Conservation (phyloP, 2,113 vertebrate genomes). For the Menidia beryllina region DNA sequence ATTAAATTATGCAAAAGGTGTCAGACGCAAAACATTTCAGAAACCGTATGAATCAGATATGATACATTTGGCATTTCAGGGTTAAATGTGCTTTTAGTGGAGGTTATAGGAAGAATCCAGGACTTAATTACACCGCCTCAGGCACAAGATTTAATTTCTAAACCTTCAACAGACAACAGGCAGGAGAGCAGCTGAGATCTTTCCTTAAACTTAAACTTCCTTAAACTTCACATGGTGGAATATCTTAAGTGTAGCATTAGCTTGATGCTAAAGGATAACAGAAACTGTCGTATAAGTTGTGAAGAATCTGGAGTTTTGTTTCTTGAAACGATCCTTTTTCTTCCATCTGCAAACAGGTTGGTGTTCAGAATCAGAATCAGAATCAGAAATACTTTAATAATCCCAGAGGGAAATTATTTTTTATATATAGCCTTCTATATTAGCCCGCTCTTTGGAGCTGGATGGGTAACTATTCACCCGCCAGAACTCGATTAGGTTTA, state of each 20-base stretch:
- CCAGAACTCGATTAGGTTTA: no score
- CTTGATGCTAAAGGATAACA: not conserved
- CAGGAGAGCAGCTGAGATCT: not conserved
- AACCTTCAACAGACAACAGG: not conserved
- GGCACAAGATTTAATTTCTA: constrained; percentile 23
- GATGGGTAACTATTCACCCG: no score
- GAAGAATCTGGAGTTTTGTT: not conserved
- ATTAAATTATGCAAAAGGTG: no score
- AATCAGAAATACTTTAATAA: no score
- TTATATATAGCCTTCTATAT: no score
- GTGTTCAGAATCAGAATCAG: not conserved
- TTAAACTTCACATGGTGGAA: not conserved
- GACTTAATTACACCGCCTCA: constrained; percentile 33
- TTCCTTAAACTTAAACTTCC: no score
- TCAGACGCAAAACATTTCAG: no score
- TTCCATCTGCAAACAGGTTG: not conserved
- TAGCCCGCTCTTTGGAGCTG: no score
- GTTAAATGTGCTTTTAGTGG: no score
- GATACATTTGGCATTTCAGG: no score
- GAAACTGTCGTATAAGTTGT: not conserved
- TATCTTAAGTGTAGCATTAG: not conserved
- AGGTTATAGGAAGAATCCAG: constrained; percentile 17
- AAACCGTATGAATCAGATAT: no score
- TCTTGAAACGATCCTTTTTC: not conserved
- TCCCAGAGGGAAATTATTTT: no score